A percentile compares a stretch with the other conserved stretches of the same genome.
Evolutionary conservation across 2,888 invertebrate genomes (phyloP).

Genomic region (Macrosoma leucophasiata): DNA sequence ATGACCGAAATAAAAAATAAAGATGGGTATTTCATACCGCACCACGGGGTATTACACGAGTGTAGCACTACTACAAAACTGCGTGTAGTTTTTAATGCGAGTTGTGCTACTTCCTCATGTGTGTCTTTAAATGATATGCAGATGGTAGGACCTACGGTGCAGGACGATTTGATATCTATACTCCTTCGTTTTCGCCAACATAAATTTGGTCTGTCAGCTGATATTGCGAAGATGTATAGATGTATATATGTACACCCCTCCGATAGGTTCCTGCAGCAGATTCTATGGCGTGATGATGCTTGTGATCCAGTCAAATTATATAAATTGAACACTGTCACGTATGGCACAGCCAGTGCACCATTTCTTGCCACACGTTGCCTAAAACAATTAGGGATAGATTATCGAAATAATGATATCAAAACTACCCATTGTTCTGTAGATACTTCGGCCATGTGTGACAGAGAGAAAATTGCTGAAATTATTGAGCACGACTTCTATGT

Average conservation of each 20-base stretch:
- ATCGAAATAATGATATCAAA: too few relatives aligned
- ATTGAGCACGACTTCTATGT: constrained; percentile 27
- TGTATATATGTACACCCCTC: constrained; percentile 19
- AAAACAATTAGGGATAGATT: constrained; percentile 22
- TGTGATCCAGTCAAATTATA: constrained; percentile 14
- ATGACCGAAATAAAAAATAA: too few relatives aligned
- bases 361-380: constrained; percentile 26
- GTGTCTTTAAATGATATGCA: constrained; percentile 23
- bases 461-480: constrained; percentile 14
- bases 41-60: constrained; percentile 10
- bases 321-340: constrained; percentile 26
- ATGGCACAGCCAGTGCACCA: constrained; percentile 27
- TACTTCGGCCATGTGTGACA: too few relatives aligned
- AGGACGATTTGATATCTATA: constrained; percentile 27
- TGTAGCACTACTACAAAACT: constrained; percentile 4
- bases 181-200: constrained; percentile 23
- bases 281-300: constrained; percentile 24
- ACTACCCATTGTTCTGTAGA: too few relatives aligned
- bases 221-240: constrained; percentile 29
- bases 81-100: constrained; percentile 13
- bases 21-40: constrained; percentile 10
- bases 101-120: constrained; percentile 10
- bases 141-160: constrained; percentile 24
- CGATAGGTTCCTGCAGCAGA: constrained; percentile 8
- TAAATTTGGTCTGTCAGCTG: constrained; percentile 21